These are phyloP conservation scores for Erpetoichthys calabaricus DNA, from an alignment of 2,797 vertebrate species.

Conservation along the genomic window DNA sequence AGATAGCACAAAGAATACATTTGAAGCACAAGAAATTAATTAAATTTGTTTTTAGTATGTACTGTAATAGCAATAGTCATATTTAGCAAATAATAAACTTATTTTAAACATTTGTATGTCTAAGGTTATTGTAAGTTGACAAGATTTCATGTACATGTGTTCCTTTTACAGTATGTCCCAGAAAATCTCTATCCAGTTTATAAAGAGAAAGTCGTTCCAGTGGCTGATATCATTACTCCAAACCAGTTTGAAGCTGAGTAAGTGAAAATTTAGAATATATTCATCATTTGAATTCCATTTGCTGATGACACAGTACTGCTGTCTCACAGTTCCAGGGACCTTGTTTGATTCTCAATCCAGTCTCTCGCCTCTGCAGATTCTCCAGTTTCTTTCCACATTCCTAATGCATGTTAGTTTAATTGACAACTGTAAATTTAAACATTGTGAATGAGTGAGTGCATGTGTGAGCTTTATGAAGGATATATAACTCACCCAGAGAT, in stretches of 20 bases:
- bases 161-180: slow-evolving; percentile 70
- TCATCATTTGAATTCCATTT: neutral
- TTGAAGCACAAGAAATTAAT: no score
- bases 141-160: no score
- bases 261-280: slow-evolving; percentile 39
- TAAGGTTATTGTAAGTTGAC: no score
- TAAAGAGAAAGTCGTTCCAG: slow-evolving; percentile 82
- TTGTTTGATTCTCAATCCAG: no score
- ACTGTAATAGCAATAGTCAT: no score
- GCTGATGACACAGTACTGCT: neutral
- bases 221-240: slow-evolving; percentile 92
- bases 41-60: no score
- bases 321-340: neutral
- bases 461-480: no score
- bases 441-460: neutral
- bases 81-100: no score
- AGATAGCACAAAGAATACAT: no score
- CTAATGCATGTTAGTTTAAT: neutral
- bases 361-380: neutral
- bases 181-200: slow-evolving; percentile 87
- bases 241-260: slow-evolving; percentile 98
- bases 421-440: no score
- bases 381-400: neutral
- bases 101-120: no score
- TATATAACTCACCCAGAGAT: no score